Evolutionary conservation across 2,888 invertebrate species (phyloP), one percentile per base, ranked within the genome.

Genomic region (Apomyelois bistriatella): DNA sequence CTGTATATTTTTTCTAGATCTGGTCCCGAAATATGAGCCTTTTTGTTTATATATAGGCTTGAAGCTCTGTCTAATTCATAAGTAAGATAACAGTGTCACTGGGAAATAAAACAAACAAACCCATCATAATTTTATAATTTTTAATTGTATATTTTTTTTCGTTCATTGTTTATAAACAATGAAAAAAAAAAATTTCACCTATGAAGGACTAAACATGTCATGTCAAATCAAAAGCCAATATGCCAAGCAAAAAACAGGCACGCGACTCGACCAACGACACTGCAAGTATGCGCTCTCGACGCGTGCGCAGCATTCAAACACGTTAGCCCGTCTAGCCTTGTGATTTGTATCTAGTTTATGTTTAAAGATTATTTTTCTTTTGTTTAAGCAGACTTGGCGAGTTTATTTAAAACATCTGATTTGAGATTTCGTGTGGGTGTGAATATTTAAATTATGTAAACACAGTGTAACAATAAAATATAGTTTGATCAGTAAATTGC

Each of bases 191-290:
- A n/a, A n/a, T n/a, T 22, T 22, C 22, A 22, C 2, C 22, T 5
- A 5, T 22, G 5, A 22, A 22, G 3, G 22, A 3, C 32, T 32
- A 32, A 40, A 40, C 13, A 13, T 38, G 3, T 4, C 35, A 9
- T 16, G 48, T 15, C 35, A 36, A 17, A 22, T 22, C 3, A 22
- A 22, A 30, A 36, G 48, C 16, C 35, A 36, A 36, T 48, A 17
- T n/a, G 12, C 37, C 28, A 22, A 49, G 28, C 9, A 12, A 16
- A 12, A 15, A 13, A 55, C 55, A 48, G 53, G 52, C 64, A 66
- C 64, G 62, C 64, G 58, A 64, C 62, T 53, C 55, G 56, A 54
- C 47, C 57, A 49, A 57, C 56, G 58, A 54, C 48, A 50, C 48
- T 50, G 48, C 43, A 43, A 52, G 52, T 52, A 58, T 55, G 52